Conservation (phyloP, 2,797 vertebrate genomes). For the Microcaecilia unicolor region DNA sequence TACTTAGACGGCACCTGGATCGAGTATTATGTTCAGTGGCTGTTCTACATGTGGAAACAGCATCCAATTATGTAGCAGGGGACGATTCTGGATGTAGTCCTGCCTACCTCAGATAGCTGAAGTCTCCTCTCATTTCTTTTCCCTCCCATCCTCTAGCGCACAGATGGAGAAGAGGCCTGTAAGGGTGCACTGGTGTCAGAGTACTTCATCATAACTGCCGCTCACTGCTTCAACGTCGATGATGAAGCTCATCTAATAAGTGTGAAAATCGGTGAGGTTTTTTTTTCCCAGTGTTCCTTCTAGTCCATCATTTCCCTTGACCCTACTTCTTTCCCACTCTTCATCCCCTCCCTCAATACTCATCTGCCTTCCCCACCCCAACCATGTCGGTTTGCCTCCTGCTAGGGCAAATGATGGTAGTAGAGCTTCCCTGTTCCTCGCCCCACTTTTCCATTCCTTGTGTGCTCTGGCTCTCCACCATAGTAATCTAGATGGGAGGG, state of each 20-base stretch:
- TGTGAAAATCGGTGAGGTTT: conserved; percentile 25
- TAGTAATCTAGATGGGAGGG: background rate
- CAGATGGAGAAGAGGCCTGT: conserved; percentile 29
- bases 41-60: background rate
- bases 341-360: background rate
- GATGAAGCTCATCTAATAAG: conserved; percentile 15
- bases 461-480: too few relatives aligned
- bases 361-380: background rate
- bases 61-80: background rate
- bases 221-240: conserved; percentile 64
- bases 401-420: background rate
- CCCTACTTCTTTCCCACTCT: background rate
- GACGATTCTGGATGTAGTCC: accelerated
- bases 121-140: background rate
- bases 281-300: background rate
- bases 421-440: background rate
- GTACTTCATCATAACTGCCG: conserved; percentile 68
- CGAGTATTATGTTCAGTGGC: too few relatives aligned
- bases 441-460: background rate
- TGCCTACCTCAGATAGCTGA: background rate
- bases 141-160: conserved; percentile 6
- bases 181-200: conserved; percentile 62
- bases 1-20: too few relatives aligned
- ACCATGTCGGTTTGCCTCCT: too few relatives aligned
- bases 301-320: background rate